Base-by-base conservation (phyloP, 2,888 invertebrate genomes). In the Pseudanteris insignis region DNA sequence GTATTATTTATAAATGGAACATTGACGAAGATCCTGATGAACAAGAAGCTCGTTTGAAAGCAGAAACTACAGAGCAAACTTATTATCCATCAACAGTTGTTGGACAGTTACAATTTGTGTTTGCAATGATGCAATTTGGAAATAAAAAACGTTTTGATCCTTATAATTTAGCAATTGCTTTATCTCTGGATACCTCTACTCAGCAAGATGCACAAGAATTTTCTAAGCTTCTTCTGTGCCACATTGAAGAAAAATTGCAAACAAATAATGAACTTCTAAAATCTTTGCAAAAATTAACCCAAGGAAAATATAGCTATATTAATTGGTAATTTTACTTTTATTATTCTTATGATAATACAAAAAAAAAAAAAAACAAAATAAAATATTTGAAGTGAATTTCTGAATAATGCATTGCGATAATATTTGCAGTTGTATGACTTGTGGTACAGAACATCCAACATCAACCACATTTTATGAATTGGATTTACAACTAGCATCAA, bases 171-270 rank as follows among this genome's bases (percentile, higher is more conserved):
- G 84, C 86, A 1, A 79, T 82, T 21, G 82, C 83, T 33, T 75
- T 87, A 4, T 83, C 84, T 2, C 74, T 87, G 38, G 84, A 86
- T 69, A 83, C 84, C 11, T 81, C 81, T 26, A 83, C 83, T 24
- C 86, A 87, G 64, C 86, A 86, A 79, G 87, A 87, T 79, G 86
- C 86, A 21, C 86, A 86, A 75, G 87, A 87, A 74, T 87, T 87
- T 77, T 84, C 85, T 7, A 86, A 86, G 72, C 78, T 87, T 14
- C 84, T 86, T 65, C 80, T 86, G 43, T 83, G 83, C 33, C 80
- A 85, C 38, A 78, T 86, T 11, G 86, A 86, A 74, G 82, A 82
- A 37, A 81, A 82, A 51, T 69, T 85, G 14, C 76, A 78, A 70
- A 66, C 77, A 73, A 73, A 71, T 54, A 44, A 68, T 34, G 70